These are phyloP conservation scores for Galagoides demidoff DNA, from an alignment of 2,797 vertebrate genomes.

Conservation along the genomic window DNA sequence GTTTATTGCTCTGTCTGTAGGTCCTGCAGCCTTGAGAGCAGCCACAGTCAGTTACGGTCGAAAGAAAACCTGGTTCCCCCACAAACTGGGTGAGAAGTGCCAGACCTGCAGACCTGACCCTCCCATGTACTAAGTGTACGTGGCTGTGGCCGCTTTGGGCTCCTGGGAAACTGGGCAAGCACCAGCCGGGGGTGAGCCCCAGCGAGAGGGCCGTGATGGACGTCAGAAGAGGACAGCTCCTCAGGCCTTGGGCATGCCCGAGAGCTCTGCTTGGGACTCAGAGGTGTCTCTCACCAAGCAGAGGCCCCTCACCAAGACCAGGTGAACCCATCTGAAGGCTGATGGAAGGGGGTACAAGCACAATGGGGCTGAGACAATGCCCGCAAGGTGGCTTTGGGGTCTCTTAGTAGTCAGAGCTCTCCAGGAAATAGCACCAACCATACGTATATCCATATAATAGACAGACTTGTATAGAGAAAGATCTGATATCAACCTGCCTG, in stretches of 20 bases:
- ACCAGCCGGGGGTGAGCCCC: no score
- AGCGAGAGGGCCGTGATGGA: no score
- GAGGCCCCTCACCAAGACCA: rapidly evolving
- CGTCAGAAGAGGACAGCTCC: rapidly evolving
- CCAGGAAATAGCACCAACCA: neutral
- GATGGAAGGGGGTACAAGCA: rapidly evolving
- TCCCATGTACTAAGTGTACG: rapidly evolving
- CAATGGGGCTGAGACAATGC: no score
- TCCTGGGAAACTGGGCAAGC: neutral
- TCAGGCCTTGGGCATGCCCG: neutral
- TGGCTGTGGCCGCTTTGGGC: no score
- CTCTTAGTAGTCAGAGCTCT: rapidly evolving
- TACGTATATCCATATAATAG: no score
- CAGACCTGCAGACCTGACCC: rapidly evolving
- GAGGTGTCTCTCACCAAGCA: neutral
- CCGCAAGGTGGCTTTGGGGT: rapidly evolving
- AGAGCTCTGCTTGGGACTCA: neutral
- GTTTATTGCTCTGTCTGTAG: neutral
- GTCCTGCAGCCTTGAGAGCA: neutral
- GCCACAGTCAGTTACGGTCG: rapidly evolving
- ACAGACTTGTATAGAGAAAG: neutral
- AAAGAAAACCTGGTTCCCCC: neutral
- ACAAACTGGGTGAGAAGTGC: neutral
- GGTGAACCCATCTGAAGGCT: rapidly evolving
- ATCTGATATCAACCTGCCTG: no score